Evolutionary conservation across 2,113 vertebrate species (phyloP).

Genomic region (Ophthalmolycus amberensis): DNA sequence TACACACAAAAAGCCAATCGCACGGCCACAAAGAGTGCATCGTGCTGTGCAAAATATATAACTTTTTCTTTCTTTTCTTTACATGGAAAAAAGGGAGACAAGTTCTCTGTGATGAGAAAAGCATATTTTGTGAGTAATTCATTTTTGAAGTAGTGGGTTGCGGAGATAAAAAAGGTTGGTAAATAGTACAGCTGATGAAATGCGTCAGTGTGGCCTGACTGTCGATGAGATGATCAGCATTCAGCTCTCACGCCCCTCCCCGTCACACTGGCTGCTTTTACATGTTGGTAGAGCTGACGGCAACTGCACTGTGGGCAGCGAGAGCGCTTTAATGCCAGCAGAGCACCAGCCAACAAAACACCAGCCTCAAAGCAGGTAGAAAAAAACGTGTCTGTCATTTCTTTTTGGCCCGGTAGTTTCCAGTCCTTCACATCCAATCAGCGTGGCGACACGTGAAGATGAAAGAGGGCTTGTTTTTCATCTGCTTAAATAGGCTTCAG

Average conservation of each 20-base stretch:
- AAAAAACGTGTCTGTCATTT: slow-evolving; percentile 54
- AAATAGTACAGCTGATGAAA: slow-evolving; percentile 65
- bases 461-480: slow-evolving; percentile 50
- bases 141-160: slow-evolving; percentile 35
- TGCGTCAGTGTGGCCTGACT: slow-evolving; percentile 62
- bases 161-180: slow-evolving; percentile 43
- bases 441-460: slow-evolving; percentile 15
- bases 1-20: slow-evolving; percentile 23
- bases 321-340: slow-evolving; percentile 51
- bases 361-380: slow-evolving; percentile 54
- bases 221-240: slow-evolving; percentile 75
- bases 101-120: slow-evolving; percentile 3
- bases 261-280: slow-evolving; percentile 75
- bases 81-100: slow-evolving; percentile 14
- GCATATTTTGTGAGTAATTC: slow-evolving; percentile 21
- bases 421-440: slow-evolving; percentile 47
- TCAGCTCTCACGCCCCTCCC: slow-evolving; percentile 58
- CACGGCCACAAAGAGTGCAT: slow-evolving; percentile 28
- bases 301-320: slow-evolving; percentile 53
- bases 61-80: slow-evolving; percentile 6
- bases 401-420: slow-evolving; percentile 39
- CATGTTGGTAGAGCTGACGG: slow-evolving; percentile 69
- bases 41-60: slow-evolving; percentile 27
- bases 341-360: slow-evolving; percentile 58
- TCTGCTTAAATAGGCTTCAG: slow-evolving; percentile 51